Evolutionary conservation across 2,113 vertebrate species (phyloP).

Genomic region (Procapra przewalskii): DNA sequence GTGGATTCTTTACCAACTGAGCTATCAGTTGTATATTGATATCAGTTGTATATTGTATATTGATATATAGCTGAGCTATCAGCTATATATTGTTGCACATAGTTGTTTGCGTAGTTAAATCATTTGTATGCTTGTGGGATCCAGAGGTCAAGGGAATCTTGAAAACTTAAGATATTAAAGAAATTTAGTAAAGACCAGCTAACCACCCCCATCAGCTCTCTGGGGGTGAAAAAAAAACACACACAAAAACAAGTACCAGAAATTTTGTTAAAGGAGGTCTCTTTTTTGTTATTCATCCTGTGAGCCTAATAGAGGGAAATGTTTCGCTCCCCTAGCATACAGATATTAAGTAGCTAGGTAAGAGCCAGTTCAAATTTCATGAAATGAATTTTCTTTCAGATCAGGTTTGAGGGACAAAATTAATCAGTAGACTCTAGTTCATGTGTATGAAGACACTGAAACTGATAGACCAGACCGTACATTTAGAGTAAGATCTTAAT

Average conservation of each 20-base stretch:
- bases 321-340: neutral
- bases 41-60: no score
- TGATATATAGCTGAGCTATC: neutral
- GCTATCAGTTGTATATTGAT: no score
- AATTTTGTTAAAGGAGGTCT: neutral
- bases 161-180: neutral
- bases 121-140: neutral
- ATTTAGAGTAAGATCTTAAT: neutral
- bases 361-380: neutral
- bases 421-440: neutral
- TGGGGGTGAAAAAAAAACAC: neutral
- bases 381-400: neutral
- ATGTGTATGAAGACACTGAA: neutral
- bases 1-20: neutral
- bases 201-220: neutral
- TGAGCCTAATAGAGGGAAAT: neutral
- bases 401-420: neutral
- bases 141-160: neutral
- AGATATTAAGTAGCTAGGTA: neutral
- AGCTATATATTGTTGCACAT: neutral
- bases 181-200: neutral
- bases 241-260: neutral
- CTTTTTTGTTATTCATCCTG: neutral
- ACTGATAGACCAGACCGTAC: neutral
- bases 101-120: constrained; percentile 12